Base-by-base conservation (phyloP, 2,888 invertebrate species). In the Zeuzera pyrina region DNA sequence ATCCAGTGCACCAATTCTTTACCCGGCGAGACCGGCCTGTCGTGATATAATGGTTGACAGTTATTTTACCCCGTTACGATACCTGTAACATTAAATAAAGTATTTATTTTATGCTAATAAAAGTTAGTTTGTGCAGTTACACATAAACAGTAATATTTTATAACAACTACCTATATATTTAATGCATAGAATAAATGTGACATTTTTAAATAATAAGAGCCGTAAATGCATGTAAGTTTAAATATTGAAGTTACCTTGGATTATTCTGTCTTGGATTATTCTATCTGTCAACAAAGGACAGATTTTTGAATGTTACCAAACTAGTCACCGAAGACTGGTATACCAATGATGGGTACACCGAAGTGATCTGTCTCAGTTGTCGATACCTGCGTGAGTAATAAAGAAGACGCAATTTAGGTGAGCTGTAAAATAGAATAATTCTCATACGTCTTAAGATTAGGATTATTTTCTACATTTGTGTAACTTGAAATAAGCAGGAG, bases 341-440 rank as follows among this genome's bases (percentile, higher is more conserved):
- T 49, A 6, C 55, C 52, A 8, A 72, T 57, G 1, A 62, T 37
- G 2, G 72, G 71, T 0, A 57, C 49, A 4, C 57, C 67, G 19
- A 54, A 63, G 25, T 58, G 50, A 1, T 68, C 13, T 2, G 65
- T 45, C 16, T 71, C 72, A 1, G 52, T 61, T 0, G 53, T 28
- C 1, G 72, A 71, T 0, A 7, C 71, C 72, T 3, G 69, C 71
- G 34, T 71, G 71, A 0, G 67, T 58, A 12, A 71, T 52, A 27
- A 71, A 71, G 0, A 71, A 40, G 0, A 54, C 7, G 26, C 55
- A 47, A 12, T 70, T 71, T 0, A 52, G 52, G 31, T 71, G 71
- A 12, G 57, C 71, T 71, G 49, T 1, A 56, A 49, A 31, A 14
- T 42, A 3, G 23, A 12, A n/a, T n/a, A n/a, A n/a, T n/a, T n/a